These are phyloP conservation scores for Agriopis marginaria DNA, from an alignment of 2,888 invertebrate genomes.

Conservation along the genomic window DNA sequence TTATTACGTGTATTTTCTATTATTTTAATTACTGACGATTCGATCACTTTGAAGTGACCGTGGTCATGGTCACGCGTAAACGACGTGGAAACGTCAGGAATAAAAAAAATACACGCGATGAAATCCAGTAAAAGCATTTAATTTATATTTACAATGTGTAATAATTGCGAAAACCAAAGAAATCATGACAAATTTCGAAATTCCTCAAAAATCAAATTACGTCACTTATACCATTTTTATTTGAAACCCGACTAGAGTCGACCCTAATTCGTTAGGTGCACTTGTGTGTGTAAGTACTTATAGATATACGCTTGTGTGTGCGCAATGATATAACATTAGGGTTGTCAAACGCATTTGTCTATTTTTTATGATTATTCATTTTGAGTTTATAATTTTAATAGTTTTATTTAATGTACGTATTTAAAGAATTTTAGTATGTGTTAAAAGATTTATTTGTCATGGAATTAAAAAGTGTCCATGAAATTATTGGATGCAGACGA, in stretches of 20 bases:
- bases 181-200: neutral
- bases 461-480: neutral
- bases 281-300: conserved; percentile 52
- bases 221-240: conserved; percentile 50
- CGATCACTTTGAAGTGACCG: no score
- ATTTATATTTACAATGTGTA: no score
- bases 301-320: conserved; percentile 51
- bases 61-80: no score
- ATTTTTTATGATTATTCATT: conserved; percentile 11
- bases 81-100: no score
- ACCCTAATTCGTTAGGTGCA: conserved; percentile 79
- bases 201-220: conserved; percentile 33
- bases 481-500: neutral
- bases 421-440: conserved; percentile 11
- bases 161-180: neutral
- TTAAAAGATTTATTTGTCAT: conserved; percentile 11
- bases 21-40: no score
- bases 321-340: conserved; percentile 67
- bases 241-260: conserved; percentile 63
- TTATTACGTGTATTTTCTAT: no score
- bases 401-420: conserved; percentile 8
- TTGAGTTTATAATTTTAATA: neutral
- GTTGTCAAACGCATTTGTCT: conserved; percentile 51
- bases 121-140: no score
- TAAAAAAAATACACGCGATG: no score